Evolutionary conservation across 2,797 vertebrate species (phyloP), one percentile per base, ranked within the genome.

Genomic region (Clarias platycephalus): DNA sequence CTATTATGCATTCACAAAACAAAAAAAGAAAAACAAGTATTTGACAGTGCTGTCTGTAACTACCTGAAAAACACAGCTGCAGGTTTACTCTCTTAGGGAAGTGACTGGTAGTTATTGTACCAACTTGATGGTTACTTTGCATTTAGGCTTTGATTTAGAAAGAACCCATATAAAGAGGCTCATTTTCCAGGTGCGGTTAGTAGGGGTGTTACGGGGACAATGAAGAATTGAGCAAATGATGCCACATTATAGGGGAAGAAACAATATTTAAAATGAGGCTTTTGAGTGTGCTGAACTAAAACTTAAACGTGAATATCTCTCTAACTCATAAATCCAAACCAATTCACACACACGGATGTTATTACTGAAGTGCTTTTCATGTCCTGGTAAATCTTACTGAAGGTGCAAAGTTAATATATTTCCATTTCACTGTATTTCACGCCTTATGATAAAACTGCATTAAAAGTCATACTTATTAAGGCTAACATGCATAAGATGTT

Each of bases 21-120:
- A 34, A 40, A 34, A 37, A 37, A 37, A 37, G 37, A 58, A 76
- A 72, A 34, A 31, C 5, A 53, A 53, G 53, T 24, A 55, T 68
- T 71, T 82, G 22, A 70, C 31, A 82, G n/a, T 5, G 0, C 44
- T 18, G 10, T 71, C 55, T 71, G 31, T 71, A 22, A 7, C 7
- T 55, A 9, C 28, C 20, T 70, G 64, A 68, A 70, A 55, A 34
- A 22, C 16, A 58, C 81, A 49, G 26, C 24, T 49, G 16, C 34
- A 8, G 28, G 22, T 57, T 37, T 82, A 58, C 6, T 71, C 44
- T 81, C 49, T 70, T n/a, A n/a, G 26, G 8, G 79, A 81, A 81
- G 49, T 57, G 76, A 63, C 26, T n/a, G 70, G 40, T 26, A 72
- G 12, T 26, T 57, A 57, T 55, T 74, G 2, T 74, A 20, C 10